Percentiles rank a stretch among this genome's conserved stretches.
phyloP scores from a whole-genome alignment of 2,113 vertebrate species.

The Mystacornis crossleyi region DNA sequence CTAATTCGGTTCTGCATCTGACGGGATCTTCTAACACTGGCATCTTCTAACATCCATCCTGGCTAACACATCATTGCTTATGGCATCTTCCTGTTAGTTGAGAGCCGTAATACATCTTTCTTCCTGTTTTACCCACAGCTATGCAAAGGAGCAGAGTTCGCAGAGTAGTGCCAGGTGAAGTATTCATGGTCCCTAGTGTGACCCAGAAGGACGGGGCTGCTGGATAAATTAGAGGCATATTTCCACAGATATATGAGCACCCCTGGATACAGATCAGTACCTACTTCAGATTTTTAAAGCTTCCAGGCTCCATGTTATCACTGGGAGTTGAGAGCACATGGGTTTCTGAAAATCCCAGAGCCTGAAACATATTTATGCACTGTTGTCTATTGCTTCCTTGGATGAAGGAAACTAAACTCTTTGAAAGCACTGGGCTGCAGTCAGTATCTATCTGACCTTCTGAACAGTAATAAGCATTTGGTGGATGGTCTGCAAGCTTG shows the following conservation, averaged over 20 bases:
- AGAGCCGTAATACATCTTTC: not conserved
- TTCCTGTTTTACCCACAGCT: slow-evolving; percentile 51
- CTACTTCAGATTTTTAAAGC: not conserved
- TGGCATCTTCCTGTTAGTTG: not conserved
- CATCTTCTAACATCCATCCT: slow-evolving; percentile 35
- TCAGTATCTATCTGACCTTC: not conserved
- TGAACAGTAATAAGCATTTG: not conserved
- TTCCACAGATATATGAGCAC: not conserved
- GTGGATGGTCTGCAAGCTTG: not conserved
- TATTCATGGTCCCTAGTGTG: slow-evolving; percentile 40
- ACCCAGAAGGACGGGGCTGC: slow-evolving; percentile 33
- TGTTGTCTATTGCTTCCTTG: not conserved
- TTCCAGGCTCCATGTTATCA: not conserved
- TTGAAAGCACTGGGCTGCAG: not conserved
- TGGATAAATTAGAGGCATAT: slow-evolving; percentile 41
- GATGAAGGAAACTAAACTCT: not conserved
- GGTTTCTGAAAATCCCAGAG: not conserved
- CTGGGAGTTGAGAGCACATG: not conserved
- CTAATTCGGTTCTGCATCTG: not conserved
- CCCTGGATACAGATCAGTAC: not conserved
- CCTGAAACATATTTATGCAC: not conserved
- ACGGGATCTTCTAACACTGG: not conserved
- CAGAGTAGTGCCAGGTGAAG: slow-evolving; percentile 44
- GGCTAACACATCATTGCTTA: slow-evolving; percentile 33
- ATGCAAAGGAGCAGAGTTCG: slow-evolving; percentile 51